Base-by-base conservation (phyloP, 2,888 invertebrate species). In the Troglohyphantes excavatus region DNA sequence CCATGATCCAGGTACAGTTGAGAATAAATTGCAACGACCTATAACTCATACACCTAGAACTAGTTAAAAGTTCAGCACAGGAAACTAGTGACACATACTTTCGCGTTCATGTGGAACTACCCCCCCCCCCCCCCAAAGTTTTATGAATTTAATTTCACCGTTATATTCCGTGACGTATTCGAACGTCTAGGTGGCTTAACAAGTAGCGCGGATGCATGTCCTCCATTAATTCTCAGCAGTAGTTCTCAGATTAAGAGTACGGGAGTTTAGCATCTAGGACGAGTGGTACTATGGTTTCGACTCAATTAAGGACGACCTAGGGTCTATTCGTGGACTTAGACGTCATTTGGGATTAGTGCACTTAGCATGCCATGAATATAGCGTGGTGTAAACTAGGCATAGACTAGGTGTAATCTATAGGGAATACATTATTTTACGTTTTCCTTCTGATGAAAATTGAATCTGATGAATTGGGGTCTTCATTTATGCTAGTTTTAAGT, bases 341-440 rank as follows among this genome's bases (percentile, higher is more conserved):
- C 53, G n/a, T 53, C 53, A 53, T 53, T 53, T 53, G 53, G 53
- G 53, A 53, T 53, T 53, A 53, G n/a, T n/a, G n/a, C n/a, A n/a
- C n/a, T n/a, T n/a, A n/a, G n/a, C n/a, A n/a, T n/a, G n/a, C n/a
- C n/a, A n/a, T n/a, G n/a, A n/a, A n/a, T n/a, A n/a, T n/a, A n/a
- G n/a, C n/a, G n/a, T n/a, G n/a, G n/a, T n/a, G n/a, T n/a, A n/a
- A n/a, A n/a, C n/a, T n/a, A n/a, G n/a, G n/a, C n/a, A n/a, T n/a
- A n/a, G n/a, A n/a, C n/a, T n/a, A n/a, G n/a, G n/a, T n/a, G n/a
- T n/a, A n/a, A n/a, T n/a, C n/a, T n/a, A n/a, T n/a, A n/a, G n/a
- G n/a, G n/a, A n/a, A n/a, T n/a, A n/a, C n/a, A n/a, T n/a, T n/a
- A n/a, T n/a, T n/a, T n/a, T n/a, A n/a, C n/a, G n/a, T n/a, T n/a